Conservation (phyloP, 2,888 invertebrate genomes). For the Drosophila helvetica region DNA sequence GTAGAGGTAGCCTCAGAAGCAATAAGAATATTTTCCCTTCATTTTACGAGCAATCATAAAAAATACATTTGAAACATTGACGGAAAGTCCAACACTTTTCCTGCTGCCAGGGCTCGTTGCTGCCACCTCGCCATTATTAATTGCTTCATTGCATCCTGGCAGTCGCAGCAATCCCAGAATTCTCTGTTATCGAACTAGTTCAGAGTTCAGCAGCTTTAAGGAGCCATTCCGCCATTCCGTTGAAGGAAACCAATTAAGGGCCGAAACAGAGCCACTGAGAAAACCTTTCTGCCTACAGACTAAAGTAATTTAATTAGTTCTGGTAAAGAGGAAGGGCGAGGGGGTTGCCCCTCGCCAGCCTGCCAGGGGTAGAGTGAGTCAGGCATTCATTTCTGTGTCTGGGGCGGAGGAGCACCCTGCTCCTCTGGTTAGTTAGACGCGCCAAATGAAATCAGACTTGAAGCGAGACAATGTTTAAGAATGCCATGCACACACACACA, state of each 20-base stretch:
- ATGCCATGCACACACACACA: slow-evolving; percentile 25
- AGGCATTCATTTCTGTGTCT: slow-evolving; percentile 31
- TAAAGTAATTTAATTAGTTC: slow-evolving; percentile 71
- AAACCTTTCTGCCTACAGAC: slow-evolving; percentile 61
- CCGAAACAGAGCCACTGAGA: slow-evolving; percentile 25
- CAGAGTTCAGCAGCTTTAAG: slow-evolving; percentile 34
- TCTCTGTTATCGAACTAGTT: slow-evolving; percentile 3
- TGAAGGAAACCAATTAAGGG: slow-evolving; percentile 58
- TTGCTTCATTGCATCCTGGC: slow-evolving; percentile 50
- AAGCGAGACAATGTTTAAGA: slow-evolving; percentile 56
- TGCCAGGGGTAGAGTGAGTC: slow-evolving; percentile 18
- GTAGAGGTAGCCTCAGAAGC: slow-evolving; percentile 12
- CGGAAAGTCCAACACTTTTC: slow-evolving; percentile 50
- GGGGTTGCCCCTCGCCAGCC: neutral
- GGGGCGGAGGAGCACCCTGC: neutral
- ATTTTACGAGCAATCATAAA: slow-evolving; percentile 59
- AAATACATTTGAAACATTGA: slow-evolving; percentile 63
- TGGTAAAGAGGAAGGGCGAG: slow-evolving; percentile 12
- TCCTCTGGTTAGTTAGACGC: slow-evolving; percentile 34
- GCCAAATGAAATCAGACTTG: slow-evolving; percentile 61
- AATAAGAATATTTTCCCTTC: slow-evolving; percentile 69
- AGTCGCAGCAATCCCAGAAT: too few relatives aligned
- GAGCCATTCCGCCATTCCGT: slow-evolving; percentile 8
- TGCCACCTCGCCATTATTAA: slow-evolving; percentile 60
- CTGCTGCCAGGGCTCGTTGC: slow-evolving; percentile 1